A percentile compares a stretch with the other conserved stretches of the same genome.
Conservation (phyloP, 2,888 invertebrate species). For the Cephus pulcher region DNA sequence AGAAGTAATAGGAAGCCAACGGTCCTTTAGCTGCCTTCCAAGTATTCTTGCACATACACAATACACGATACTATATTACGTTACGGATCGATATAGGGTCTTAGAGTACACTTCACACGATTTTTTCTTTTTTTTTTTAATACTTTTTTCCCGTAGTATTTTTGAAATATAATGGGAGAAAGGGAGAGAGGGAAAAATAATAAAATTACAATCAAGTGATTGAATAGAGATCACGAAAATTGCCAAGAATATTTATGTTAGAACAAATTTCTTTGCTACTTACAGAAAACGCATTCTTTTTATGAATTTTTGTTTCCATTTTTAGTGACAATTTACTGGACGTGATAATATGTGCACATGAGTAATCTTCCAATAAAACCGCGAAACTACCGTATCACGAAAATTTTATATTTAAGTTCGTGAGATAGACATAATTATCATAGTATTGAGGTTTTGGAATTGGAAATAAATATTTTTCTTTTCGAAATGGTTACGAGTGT, state of each 20-base stretch:
- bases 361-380: background rate
- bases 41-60: slow-evolving; percentile 11
- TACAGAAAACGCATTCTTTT: background rate
- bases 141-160: background rate
- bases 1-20: slow-evolving; percentile 6
- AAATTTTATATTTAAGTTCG: background rate
- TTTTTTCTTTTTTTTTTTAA: background rate
- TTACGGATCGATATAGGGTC: slow-evolving; percentile 10
- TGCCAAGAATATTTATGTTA: background rate
- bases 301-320: background rate
- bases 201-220: background rate
- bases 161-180: background rate
- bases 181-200: background rate
- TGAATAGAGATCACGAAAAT: background rate
- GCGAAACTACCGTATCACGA: background rate
- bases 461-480: background rate
- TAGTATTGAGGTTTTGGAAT: background rate
- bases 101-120: background rate
- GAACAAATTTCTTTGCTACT: background rate
- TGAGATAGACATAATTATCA: background rate
- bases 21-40: slow-evolving; percentile 14
- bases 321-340: background rate
- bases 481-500: background rate
- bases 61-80: background rate
- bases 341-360: slow-evolving; percentile 5